Evolutionary conservation across 2,888 invertebrate genomes (phyloP).

Genomic region (Mamestra brassicae): DNA sequence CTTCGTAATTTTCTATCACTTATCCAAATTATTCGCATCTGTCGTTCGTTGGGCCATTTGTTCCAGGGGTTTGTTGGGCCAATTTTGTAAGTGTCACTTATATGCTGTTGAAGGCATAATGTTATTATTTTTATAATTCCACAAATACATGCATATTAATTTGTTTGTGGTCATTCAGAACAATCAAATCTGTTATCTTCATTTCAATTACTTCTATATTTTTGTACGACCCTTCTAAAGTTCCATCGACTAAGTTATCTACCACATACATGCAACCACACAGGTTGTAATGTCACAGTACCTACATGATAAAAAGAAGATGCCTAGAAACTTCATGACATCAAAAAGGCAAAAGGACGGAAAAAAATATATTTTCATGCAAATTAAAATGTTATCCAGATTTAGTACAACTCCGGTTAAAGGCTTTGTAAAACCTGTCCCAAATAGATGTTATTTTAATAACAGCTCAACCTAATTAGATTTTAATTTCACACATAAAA

Average conservation of each 20-base stretch:
- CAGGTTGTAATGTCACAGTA: too few species aligned
- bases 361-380: neutral
- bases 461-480: constrained; percentile 56
- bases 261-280: too few species aligned
- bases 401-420: neutral
- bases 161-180: too few species aligned
- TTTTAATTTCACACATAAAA: constrained; percentile 64
- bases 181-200: too few species aligned
- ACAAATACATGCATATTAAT: too few species aligned
- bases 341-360: neutral
- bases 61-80: constrained; percentile 44
- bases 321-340: neutral
- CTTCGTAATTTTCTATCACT: constrained; percentile 64
- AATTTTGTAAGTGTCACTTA: constrained; percentile 46
- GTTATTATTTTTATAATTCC: neutral
- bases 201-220: too few species aligned
- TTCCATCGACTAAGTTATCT: too few species aligned
- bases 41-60: constrained; percentile 53
- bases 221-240: too few species aligned
- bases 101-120: neutral
- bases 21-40: constrained; percentile 67
- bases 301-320: neutral
- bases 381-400: constrained; percentile 7
- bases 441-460: constrained; percentile 46
- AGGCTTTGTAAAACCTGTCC: constrained; percentile 27